These are phyloP conservation scores for Zoanthus sociatus DNA, from an alignment of 92 coral and sea anemone species.

Conservation along the genomic window DNA sequence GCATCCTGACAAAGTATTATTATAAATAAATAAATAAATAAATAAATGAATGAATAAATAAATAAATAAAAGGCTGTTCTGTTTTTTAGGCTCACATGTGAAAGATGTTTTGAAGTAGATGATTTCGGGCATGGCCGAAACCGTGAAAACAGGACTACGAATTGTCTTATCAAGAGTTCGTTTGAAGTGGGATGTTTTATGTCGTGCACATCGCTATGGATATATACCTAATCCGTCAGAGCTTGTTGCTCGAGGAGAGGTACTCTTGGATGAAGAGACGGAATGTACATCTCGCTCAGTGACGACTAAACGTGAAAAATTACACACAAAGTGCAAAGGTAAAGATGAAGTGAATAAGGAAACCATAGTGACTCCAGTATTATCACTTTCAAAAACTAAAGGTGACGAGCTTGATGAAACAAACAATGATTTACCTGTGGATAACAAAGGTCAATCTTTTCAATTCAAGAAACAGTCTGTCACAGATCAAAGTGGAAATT, in stretches of 20 bases:
- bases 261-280: neutral
- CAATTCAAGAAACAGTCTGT: too few species aligned
- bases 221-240: conserved; percentile 7
- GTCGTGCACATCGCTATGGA: conserved; percentile 20
- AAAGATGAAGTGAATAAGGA: neutral
- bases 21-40: too few species aligned
- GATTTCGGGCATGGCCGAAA: neutral
- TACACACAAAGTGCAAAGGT: neutral
- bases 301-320: neutral
- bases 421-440: neutral
- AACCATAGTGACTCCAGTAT: neutral
- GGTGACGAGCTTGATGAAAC: neutral
- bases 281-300: neutral
- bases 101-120: neutral
- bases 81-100: neutral
- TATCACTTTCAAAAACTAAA: neutral
- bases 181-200: neutral
- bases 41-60: too few species aligned
- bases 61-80: too few species aligned
- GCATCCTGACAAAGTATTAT: too few species aligned
- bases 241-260: neutral
- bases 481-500: neutral
- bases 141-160: conserved; percentile 29
- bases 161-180: neutral
- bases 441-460: neutral